These are phyloP conservation scores for Steatocranus sp. DNA, from an alignment of 2,797 vertebrate genomes.

Conservation along the genomic window DNA sequence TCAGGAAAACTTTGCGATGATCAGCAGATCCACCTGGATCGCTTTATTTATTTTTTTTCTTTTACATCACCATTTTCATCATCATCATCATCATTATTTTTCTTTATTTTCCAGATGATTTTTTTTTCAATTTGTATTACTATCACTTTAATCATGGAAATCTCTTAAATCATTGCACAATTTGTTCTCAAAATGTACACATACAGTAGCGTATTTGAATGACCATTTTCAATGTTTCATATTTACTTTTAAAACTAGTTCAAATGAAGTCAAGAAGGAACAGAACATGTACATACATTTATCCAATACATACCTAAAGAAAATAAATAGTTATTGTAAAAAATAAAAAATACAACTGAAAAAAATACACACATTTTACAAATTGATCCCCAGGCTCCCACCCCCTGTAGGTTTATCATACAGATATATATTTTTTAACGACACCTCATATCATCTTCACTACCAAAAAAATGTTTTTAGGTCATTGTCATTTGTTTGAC, in stretches of 20 bases:
- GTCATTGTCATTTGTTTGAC: slow-evolving; percentile 75
- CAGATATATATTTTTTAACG: slow-evolving; percentile 67
- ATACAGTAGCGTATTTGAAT: slow-evolving; percentile 77
- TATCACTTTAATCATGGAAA: slow-evolving; percentile 72
- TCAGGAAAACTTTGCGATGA: slow-evolving; percentile 1
- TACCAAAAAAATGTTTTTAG: slow-evolving; percentile 66
- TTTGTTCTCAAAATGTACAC: slow-evolving; percentile 78
- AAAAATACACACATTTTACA: slow-evolving; percentile 85
- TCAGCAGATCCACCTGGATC: slow-evolving; percentile 54
- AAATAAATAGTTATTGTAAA: slow-evolving; percentile 82
- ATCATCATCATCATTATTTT: slow-evolving; percentile 51
- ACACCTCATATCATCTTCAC: slow-evolving; percentile 71
- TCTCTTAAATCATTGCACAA: slow-evolving; percentile 75
- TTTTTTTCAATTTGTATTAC: slow-evolving; percentile 56
- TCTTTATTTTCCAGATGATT: slow-evolving; percentile 69
- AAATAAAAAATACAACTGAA: slow-evolving; percentile 82
- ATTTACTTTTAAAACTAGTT: slow-evolving; percentile 76
- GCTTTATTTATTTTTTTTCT: slow-evolving; percentile 62
- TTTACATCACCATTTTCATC: slow-evolving; percentile 62
- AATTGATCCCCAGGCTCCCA: slow-evolving; percentile 74
- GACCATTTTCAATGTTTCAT: slow-evolving; percentile 69
- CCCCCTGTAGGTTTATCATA: slow-evolving; percentile 70
- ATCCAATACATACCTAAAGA: slow-evolving; percentile 81
- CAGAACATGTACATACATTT: slow-evolving; percentile 78
- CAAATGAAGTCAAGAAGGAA: slow-evolving; percentile 75